Evolutionary conservation across 2,797 vertebrate species (phyloP).

Genomic region (Sebastes taczanowskii): DNA sequence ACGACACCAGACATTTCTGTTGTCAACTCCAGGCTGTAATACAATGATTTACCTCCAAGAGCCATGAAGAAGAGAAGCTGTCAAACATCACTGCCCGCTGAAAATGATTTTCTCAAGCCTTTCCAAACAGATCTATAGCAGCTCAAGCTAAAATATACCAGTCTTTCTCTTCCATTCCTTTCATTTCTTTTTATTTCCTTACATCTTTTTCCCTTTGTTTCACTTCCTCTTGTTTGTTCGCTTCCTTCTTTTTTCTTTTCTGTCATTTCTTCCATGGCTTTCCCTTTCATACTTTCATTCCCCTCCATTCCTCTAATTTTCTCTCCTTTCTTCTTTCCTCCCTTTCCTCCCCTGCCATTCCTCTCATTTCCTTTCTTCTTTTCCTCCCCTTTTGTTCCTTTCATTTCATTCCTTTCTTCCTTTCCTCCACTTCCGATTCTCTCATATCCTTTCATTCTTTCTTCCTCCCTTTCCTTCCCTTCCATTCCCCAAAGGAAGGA

Average conservation of each 20-base stretch:
- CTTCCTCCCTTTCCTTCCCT: too few species aligned
- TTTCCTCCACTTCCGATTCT: neutral
- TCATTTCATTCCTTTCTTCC: neutral
- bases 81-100: slow-evolving; percentile 2
- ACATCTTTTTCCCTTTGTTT: neutral
- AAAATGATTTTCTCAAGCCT: neutral
- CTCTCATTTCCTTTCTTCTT: neutral
- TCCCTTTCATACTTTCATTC: neutral
- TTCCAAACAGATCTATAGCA: neutral
- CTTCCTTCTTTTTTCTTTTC: neutral
- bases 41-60: neutral
- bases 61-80: neutral
- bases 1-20: neutral
- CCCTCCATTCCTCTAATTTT: neutral
- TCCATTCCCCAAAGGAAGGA: too few species aligned
- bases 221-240: neutral
- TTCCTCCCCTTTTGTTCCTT: neutral
- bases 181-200: neutral
- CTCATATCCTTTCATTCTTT: neutral
- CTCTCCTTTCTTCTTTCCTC: neutral
- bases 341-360: too few species aligned
- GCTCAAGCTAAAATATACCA: neutral
- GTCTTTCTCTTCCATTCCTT: neutral
- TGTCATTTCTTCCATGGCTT: neutral
- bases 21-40: neutral